Base-by-base conservation (phyloP, 2,113 vertebrate genomes). In the Ascaphus truei region DNA sequence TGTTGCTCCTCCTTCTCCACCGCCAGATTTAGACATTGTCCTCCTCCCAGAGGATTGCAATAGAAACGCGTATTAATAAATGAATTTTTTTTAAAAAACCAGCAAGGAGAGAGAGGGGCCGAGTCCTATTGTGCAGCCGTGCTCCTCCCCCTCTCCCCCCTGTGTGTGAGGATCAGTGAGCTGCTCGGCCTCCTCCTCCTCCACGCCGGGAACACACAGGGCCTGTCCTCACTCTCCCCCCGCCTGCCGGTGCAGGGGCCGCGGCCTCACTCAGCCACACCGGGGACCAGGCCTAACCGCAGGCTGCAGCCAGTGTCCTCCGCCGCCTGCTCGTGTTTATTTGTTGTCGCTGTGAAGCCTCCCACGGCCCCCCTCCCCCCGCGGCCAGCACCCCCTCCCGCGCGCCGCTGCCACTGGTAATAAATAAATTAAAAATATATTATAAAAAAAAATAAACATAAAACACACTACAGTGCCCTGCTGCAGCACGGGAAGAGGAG, bases 1-100 rank as follows among this genome's bases (percentile, higher is more conserved):
- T 90, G 52, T 92, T 89, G 30, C 91, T 3, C 92, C 92, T 1
- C 89, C 92, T 12, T 91, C 89, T 47, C 89, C 92, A 61, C 92
- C 92, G 85, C 84, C 82, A 18, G 83, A 80, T 79, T 95, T 96
- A 80, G 94, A 96, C 95, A 98, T 98, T 84, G 89, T 93, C 61
- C 55, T 60, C 39, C 51, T 33, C 34, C 7, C 33, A 33, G 53
- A 23, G 16, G n/a, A 36, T 15, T 41, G 57, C 56, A 39, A 33
- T 36, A 18, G 31, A 20, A 7, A 25, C 75, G 71, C 53, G 71
- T 63, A 64, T 37, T 73, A 77, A 69, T 69, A 65, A 30, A 48
- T 59, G 33, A 68, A 33, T 76, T 71, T 56, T 33, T 66, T 72
- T 13, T 50, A 34, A 43, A 72, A 47, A 29, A 31, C 60, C 62